Base-by-base conservation (phyloP, 2,113 vertebrate species). In the Lepus americanus region DNA sequence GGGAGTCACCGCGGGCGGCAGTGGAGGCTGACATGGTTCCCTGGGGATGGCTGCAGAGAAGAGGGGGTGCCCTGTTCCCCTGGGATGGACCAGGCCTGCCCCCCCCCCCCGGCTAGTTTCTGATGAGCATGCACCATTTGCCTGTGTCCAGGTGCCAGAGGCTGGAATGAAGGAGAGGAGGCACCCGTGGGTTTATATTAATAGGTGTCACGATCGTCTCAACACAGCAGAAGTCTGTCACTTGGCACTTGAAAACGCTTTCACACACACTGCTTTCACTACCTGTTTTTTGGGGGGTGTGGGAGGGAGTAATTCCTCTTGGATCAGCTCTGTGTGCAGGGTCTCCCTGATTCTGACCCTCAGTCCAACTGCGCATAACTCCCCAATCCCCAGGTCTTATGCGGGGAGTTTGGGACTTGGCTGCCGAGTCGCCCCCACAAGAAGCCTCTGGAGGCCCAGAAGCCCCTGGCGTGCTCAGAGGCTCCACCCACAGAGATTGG, bases 1-100 rank as follows among this genome's bases (percentile, higher is more conserved):
- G 96, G 93, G 87, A 97, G 87, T 92, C 95, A 84, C 66, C 76
- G 53, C 69, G 3, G 83, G 96, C 44, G 39, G 55, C 67, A 92
- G 39, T 86, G 94, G 91, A 95, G 86, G 83, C 92, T 81, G 66
- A 73, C 31, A 0, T 12, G 89, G 51, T 83, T 91, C 87, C 66
- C 51, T 49, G 85, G 86, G 74, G 61, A 69, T 82, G 70, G 25
- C 72, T 81, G 19, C 44, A 44, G 44, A 44, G 44, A 44, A 44
- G 44, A 44, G 44, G 44, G 44, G 44, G 44, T 44, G 76, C 27
- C 39, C 86, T 85, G 9, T 39, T 76, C 25, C 55, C 61, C 17
- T 7, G 44, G 25, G 10, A 5, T 87, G 67, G 76, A 73, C 73
- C 10, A 8, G 12, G 20, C 22, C 5, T n/a, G 39, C 61, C 44